Percentiles rank a stretch among this genome's conserved stretches.
Evolutionary conservation across 2,797 vertebrate species (phyloP).

Genomic region (Myoxocephalus aenaeus): DNA sequence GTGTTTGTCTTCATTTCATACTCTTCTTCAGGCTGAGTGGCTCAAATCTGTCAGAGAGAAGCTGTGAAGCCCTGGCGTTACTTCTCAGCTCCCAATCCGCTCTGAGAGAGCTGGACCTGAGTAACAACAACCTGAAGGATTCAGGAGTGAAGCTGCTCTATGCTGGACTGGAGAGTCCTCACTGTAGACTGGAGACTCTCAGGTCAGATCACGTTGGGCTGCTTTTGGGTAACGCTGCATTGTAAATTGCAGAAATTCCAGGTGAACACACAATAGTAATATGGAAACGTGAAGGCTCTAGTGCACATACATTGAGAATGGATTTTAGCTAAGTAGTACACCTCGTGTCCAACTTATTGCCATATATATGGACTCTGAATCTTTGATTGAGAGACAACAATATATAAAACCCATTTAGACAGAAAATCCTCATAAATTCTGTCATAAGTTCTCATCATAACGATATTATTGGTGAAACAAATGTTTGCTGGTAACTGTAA

Average conservation of each 20-base stretch:
- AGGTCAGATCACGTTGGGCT: not conserved
- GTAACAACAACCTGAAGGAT: constrained; percentile 13
- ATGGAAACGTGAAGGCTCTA: not conserved
- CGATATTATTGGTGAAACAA: no score
- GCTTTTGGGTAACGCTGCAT: no score
- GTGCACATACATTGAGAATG: not conserved
- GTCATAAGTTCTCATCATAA: no score
- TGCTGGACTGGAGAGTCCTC: not conserved
- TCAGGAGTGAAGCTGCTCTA: not conserved
- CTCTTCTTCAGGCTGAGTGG: constrained; percentile 1
- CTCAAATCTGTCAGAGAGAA: constrained; percentile 8
- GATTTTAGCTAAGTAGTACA: no score
- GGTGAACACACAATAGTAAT: no score
- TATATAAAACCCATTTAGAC: no score
- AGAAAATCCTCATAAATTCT: no score
- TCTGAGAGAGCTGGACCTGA: constrained; percentile 10
- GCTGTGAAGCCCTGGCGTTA: constrained; percentile 7
- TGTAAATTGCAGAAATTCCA: not conserved
- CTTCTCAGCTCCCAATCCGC: not conserved
- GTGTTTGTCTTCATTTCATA: no score
- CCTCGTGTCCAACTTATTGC: no score
- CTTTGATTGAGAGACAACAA: no score
- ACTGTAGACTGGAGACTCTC: not conserved
- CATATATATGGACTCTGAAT: no score
- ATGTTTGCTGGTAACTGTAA: no score